Base-by-base conservation (phyloP, 2,113 vertebrate genomes). In the Antennarius striatus region DNA sequence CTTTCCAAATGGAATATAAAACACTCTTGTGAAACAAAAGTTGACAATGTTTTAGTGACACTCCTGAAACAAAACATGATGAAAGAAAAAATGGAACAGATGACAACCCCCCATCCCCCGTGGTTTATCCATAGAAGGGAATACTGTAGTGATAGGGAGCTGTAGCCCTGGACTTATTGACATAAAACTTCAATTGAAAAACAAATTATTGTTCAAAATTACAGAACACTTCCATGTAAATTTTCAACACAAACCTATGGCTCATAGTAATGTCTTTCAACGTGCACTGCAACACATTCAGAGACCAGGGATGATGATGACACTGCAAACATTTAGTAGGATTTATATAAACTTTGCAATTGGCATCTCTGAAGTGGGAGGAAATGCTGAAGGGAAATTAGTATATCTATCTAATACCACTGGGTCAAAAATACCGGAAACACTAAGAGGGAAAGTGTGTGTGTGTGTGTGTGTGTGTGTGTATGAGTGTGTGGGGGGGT, bases 371-470 rank as follows among this genome's bases (percentile, higher is more conserved):
- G 40, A 62, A 66, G 22, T 53, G 53, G 10, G 39, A 32, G n/a
- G 77, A 67, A 81, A 71, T 29, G 51, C 9, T 40, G 50, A 80
- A 52, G 22, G 73, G 79, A 82, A 83, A 83, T 66, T 52, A 82
- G 51, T 5, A 28, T 51, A 39, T 67, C 51, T 68, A 83, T 81
- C 68, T 77, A 75, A 71, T 71, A 54, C 72, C 74, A 4, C 55
- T 45, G 67, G 81, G 88, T 83, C 63, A 78, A 5, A n/a, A 79
- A 75, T 68, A 77, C 71, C 63, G 71, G 85, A 87, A 89, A 80
- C 62, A 63, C 52, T 36, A 59, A 48, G 63, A 12, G 45, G 14
- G 70, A 64, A 80, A 57, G 55, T 56, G 56, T 56, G 42, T 43
- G 42, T 40, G 39, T 17, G 55, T 56, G 56, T 56, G 42, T 43